phyloP scores from a whole-genome alignment of 1,140 invertebrate species.

The Bombyx mandarina region DNA sequence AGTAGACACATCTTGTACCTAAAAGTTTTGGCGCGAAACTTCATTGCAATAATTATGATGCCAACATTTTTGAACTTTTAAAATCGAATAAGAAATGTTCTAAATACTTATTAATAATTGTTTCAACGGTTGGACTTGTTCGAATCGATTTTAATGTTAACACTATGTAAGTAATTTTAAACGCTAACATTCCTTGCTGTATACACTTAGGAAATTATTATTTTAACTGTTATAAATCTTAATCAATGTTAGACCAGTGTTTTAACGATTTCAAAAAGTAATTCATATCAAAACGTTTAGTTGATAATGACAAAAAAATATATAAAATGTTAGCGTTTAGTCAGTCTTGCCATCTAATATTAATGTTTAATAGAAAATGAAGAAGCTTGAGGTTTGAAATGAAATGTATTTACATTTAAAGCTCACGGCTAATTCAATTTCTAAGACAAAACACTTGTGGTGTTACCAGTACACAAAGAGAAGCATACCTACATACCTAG shows the following conservation, averaged over 20 bases:
- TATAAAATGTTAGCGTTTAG: conserved; percentile 65
- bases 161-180: conserved; percentile 53
- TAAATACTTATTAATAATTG: conserved; percentile 54
- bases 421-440: conserved; percentile 20
- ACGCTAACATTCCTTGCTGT: conserved; percentile 64
- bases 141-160: conserved; percentile 39
- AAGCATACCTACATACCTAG: conserved; percentile 56
- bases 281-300: background rate
- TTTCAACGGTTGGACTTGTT: conserved; percentile 35
- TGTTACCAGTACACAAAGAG: conserved; percentile 66
- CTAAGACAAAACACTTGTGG: conserved; percentile 46
- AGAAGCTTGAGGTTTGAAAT: conserved; percentile 23
- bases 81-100: conserved; percentile 44
- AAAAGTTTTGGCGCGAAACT: conserved; percentile 53
- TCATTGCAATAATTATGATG: conserved; percentile 67
- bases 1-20: conserved; percentile 67
- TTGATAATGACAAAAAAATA: conserved; percentile 4
- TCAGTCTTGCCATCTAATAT: conserved; percentile 57
- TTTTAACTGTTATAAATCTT: background rate
- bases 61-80: conserved; percentile 56
- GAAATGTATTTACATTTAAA: background rate
- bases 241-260: background rate
- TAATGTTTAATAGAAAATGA: conserved; percentile 35
- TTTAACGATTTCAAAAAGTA: background rate
- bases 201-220: conserved; percentile 8